Evolutionary conservation across 2,113 vertebrate species (phyloP), one percentile per base, ranked within the genome.

Genomic region (Myotis davidii): DNA sequence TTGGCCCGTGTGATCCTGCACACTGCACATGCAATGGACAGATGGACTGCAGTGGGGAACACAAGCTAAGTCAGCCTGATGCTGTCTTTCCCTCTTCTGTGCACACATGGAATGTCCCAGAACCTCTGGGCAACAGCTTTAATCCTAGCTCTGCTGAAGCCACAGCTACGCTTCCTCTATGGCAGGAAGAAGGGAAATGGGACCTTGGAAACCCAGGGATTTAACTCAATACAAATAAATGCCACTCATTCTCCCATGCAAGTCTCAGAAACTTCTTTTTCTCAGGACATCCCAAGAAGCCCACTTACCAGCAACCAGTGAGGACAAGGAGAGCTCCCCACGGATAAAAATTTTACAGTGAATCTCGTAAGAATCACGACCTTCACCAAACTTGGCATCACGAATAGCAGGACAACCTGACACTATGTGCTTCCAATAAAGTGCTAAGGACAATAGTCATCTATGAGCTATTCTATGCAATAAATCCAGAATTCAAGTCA

Each of bases 391-490:
- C 4, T 45, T 1, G 72, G 73, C 76, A 42, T 59, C 50, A 52
- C 11, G 16, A 10, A 0, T 0, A 64, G 54, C 14, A 16, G 39
- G 45, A 50, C 14, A 27, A 59, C 4, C 32, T 50, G 54, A 56
- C 7, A 2, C 13, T 1, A 34, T 0, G 16, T 5, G 11, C 17
- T 29, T 52, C 64, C 56, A 52, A 29, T 2, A 52, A 69, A 94
- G 20, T 11, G 27, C 5, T 12, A 29, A 52, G 42, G 56, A 39
- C 6, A 52, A 39, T 0, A 34, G 16, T 18, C n/a, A 25, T 42
- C 34, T 54, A 1, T 3, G n/a, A 3, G 8, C 23, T 37, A 37
- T 9, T 45, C 50, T 6, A 1, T 2, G 39, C 6, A 21, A 25
- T 0, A 65, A 59, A 92, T 14, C 52, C 32, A 85, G 39, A 64